Percentiles rank a stretch among this genome's conserved stretches.
Evolutionary conservation across 2,888 invertebrate species (phyloP).

Genomic region (Xestia xanthographa): DNA sequence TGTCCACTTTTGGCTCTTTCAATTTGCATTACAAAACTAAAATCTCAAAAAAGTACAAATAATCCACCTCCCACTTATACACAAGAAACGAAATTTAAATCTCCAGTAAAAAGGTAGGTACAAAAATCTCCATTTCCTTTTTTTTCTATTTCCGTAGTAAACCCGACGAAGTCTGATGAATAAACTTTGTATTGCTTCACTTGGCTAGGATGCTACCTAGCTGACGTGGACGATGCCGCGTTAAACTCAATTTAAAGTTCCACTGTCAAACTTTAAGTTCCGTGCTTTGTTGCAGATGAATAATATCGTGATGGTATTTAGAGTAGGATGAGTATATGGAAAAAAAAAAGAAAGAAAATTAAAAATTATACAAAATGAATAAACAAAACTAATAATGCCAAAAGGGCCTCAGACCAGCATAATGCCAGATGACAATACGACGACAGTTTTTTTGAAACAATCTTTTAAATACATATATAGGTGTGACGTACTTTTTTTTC

Average conservation of each 20-base stretch:
- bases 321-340: too few species aligned
- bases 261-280: slow-evolving; percentile 50
- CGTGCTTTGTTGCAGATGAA: slow-evolving; percentile 40
- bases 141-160: slow-evolving; percentile 46
- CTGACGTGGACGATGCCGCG: slow-evolving; percentile 59
- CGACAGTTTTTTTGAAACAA: too few species aligned
- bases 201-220: slow-evolving; percentile 52
- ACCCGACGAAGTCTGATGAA: slow-evolving; percentile 62
- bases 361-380: too few species aligned
- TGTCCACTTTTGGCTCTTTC: background rate
- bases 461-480: too few species aligned
- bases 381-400: too few species aligned
- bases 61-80: background rate
- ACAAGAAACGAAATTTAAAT: slow-evolving; percentile 16
- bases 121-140: slow-evolving; percentile 20
- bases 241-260: slow-evolving; percentile 70
- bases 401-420: too few species aligned
- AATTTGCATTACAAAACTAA: background rate
- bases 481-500: too few species aligned
- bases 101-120: slow-evolving; percentile 10
- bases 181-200: slow-evolving; percentile 66
- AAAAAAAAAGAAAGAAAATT: too few species aligned
- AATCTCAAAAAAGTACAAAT: background rate
- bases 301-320: slow-evolving; percentile 26
- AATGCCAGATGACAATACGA: too few species aligned